Conservation (phyloP, 2,797 vertebrate genomes). For the Channa striata region DNA sequence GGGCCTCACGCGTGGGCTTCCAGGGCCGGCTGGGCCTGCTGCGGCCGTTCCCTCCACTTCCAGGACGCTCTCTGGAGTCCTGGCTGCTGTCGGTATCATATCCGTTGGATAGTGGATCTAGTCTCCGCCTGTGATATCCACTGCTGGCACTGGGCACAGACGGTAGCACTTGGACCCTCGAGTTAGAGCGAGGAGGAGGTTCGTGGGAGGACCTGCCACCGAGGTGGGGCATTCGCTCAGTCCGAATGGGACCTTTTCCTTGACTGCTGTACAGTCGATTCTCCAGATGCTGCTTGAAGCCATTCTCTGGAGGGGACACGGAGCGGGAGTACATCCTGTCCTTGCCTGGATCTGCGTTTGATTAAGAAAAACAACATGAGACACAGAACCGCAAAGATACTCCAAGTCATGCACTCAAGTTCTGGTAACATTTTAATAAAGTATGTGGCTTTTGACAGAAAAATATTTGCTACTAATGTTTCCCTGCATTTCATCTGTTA, state of each 20-base stretch:
- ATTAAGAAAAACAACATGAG: background rate
- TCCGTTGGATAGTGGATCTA: slow-evolving; percentile 79
- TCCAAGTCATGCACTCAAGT: background rate
- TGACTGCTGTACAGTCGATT: slow-evolving; percentile 88
- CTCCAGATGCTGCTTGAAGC: slow-evolving; percentile 84
- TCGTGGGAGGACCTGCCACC: slow-evolving; percentile 69
- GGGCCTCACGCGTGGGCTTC: slow-evolving; percentile 92
- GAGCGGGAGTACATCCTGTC: slow-evolving; percentile 83
- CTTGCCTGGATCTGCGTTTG: slow-evolving; percentile 69
- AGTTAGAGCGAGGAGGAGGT: slow-evolving; percentile 52
- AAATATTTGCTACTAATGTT: slow-evolving; percentile 9
- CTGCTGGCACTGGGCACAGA: slow-evolving; percentile 56
- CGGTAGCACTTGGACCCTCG: slow-evolving; percentile 65
- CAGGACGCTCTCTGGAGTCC: slow-evolving; percentile 86
- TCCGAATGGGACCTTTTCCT: slow-evolving; percentile 87
- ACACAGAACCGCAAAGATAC: background rate
- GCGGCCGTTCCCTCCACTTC: slow-evolving; percentile 76
- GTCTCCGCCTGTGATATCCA: slow-evolving; percentile 51
- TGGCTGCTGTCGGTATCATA: slow-evolving; percentile 95
- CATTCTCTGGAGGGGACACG: slow-evolving; percentile 84
- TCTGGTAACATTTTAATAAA: too few species aligned
- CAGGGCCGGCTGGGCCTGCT: slow-evolving; percentile 82
- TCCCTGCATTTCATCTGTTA: slow-evolving; percentile 3
- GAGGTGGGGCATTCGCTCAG: slow-evolving; percentile 75
- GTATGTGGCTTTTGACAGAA: background rate